Evolutionary conservation across 2,888 invertebrate species (phyloP).

Genomic region (Patella ulyssiponensis): DNA sequence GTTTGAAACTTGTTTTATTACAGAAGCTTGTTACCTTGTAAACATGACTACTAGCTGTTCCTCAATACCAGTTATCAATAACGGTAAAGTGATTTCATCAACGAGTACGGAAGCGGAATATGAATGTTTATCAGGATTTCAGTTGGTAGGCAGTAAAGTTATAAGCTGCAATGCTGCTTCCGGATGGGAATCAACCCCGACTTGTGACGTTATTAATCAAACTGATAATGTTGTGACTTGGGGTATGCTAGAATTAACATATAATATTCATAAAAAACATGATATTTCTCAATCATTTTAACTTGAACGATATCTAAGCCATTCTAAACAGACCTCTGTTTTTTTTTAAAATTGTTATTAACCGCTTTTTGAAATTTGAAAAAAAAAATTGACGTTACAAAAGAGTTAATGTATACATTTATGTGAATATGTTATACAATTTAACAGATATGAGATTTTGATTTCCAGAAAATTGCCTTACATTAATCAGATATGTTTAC

Average conservation of each 20-base stretch:
- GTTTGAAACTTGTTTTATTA: no score
- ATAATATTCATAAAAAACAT: no score
- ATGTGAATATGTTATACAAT: no score
- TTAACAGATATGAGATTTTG: no score
- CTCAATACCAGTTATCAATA: background rate
- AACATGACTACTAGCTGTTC: background rate
- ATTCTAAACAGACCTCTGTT: no score
- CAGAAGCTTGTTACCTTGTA: background rate
- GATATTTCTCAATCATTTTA: no score
- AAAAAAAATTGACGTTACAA: no score
- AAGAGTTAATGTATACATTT: no score
- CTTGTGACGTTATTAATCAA: background rate
- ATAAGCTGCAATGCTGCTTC: background rate
- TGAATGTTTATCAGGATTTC: background rate
- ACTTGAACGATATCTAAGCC: no score
- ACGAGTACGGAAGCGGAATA: background rate
- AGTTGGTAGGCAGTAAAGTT: background rate
- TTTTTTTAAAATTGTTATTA: no score
- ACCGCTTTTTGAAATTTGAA: no score
- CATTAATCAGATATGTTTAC: background rate
- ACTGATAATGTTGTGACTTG: background rate
- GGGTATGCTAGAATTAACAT: background rate
- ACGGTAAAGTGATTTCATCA: background rate
- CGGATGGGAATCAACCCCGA: background rate
- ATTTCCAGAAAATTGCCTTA: no score